phyloP scores from a whole-genome alignment of 2,113 vertebrate species.

The Psilopogon haemacephalus region DNA sequence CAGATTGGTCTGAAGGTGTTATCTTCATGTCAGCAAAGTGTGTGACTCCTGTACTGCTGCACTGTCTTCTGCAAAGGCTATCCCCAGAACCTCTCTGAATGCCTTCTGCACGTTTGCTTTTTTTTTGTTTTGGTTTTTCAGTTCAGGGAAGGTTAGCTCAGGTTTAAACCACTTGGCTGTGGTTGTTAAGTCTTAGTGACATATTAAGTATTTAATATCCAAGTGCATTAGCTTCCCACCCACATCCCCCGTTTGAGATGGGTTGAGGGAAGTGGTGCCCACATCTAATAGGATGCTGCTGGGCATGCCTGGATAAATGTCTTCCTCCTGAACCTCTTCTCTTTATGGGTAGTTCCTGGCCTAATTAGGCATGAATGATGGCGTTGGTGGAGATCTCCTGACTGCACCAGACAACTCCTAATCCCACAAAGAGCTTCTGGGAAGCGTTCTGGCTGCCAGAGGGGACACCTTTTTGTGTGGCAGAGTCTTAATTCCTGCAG shows the following conservation, averaged over 20 bases:
- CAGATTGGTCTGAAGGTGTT: not conserved
- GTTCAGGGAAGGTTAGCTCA: not conserved
- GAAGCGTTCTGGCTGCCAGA: not conserved
- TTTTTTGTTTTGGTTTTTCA: not conserved
- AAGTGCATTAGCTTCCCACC: slow-evolving; percentile 26
- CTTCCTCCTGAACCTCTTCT: not conserved
- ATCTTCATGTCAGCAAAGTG: fast-evolving
- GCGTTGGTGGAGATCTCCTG: fast-evolving
- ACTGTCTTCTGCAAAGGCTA: not conserved
- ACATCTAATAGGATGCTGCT: not conserved
- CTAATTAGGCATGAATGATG: not conserved
- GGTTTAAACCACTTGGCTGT: not conserved
- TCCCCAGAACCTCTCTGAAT: not conserved
- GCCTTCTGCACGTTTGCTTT: not conserved
- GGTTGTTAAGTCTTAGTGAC: not conserved
- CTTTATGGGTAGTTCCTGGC: not conserved
- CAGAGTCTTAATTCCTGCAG: fast-evolving
- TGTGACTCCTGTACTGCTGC: fast-evolving
- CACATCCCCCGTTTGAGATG: not conserved
- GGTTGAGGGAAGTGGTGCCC: not conserved
- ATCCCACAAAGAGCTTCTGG: fast-evolving
- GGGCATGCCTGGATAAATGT: not conserved
- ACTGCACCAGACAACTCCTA: not conserved
- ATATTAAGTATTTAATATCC: slow-evolving; percentile 4
- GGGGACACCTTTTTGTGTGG: fast-evolving